A percentile compares a stretch with the other conserved stretches of the same genome.
These are phyloP conservation scores for Exocentrus adspersus DNA, from an alignment of 2,888 invertebrate genomes.

Conservation along the genomic window DNA sequence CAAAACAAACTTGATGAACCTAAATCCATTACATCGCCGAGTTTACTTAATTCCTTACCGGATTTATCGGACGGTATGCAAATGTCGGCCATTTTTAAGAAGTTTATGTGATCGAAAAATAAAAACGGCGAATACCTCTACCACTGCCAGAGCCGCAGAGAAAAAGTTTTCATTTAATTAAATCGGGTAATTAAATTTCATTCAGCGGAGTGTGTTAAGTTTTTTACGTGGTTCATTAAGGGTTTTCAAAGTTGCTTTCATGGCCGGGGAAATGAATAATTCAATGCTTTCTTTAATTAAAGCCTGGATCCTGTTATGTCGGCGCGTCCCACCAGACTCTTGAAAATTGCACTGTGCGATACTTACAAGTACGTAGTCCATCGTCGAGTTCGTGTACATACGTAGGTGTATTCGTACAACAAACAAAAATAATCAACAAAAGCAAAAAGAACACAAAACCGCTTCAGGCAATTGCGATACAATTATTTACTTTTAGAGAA, in stretches of 20 bases:
- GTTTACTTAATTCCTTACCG: constrained; percentile 28
- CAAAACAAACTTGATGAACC: constrained; percentile 56
- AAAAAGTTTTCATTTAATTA: constrained; percentile 53
- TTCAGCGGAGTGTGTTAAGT: constrained; percentile 50
- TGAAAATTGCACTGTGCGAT: constrained; percentile 2
- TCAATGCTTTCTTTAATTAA: constrained; percentile 51
- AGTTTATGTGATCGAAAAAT: constrained; percentile 12
- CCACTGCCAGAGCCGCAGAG: too few relatives aligned
- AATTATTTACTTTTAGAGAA: too few relatives aligned
- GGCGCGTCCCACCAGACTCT: constrained; percentile 3
- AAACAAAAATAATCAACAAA: too few relatives aligned
- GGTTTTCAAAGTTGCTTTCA: constrained; percentile 33
- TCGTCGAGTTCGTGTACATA: too few relatives aligned
- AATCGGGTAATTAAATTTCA: constrained; percentile 51
- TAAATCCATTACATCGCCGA: constrained; percentile 31
- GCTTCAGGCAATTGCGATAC: too few relatives aligned
- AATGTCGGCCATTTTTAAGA: constrained; percentile 15
- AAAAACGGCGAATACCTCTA: constrained; percentile 24
- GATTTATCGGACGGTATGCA: constrained; percentile 18
- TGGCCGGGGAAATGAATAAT: constrained; percentile 45
- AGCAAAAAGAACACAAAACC: too few relatives aligned
- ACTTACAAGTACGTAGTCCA: not conserved
- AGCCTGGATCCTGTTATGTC: constrained; percentile 37
- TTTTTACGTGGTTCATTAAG: constrained; percentile 46
- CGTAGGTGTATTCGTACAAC: too few relatives aligned